Base-by-base conservation (phyloP, 2,888 invertebrate genomes). In the Perithous albicinctus region DNA sequence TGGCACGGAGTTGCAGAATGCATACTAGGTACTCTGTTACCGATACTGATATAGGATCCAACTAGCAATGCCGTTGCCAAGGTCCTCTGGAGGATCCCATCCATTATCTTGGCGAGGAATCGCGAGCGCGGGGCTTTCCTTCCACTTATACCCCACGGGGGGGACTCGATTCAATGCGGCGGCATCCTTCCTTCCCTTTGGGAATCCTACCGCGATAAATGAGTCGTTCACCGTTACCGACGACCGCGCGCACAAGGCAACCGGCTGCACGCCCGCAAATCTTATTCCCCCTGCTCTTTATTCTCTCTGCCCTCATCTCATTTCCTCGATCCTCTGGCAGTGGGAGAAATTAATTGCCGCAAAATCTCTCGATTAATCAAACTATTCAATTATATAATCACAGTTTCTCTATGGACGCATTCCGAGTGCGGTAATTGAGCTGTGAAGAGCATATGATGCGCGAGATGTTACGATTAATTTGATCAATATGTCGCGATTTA, bases 41-140 rank as follows among this genome's bases (percentile, higher is more conserved):
- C 29, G 46, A 32, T 76, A 70, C 73, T 43, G 56, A 54, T 72
- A 41, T 61, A 32, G 66, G 12, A 26, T 43, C 43, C 59, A 20
- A 46, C 59, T 18, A 23, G 26, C 59, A 35, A 41, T 43, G 76
- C 32, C 15, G 32, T 12, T 77, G 76, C 72, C 80, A 80, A 72
- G 76, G 66, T 66, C 51, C 76, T 77, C 66, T n/a, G n/a, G 66
- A 80, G 72, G 76, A 80, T 72, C 72, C 61, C 80, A 80, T 77
- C 72, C 76, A 67, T 80, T 80, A 80, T 73, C 76, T n/a, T 51
- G 72, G 59, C 64, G 54, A 23, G 69, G 29, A 32, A 56, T 12
- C 41, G 46, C n/a, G 15, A n/a, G n/a, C n/a, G n/a, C 41, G 46
- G 41, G 66, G 76, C 66, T 32, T 59, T 63, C 69, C 75, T 63